These are phyloP conservation scores for Streblospio benedicti DNA, from an alignment of 1,140 invertebrate species.

Conservation along the genomic window DNA sequence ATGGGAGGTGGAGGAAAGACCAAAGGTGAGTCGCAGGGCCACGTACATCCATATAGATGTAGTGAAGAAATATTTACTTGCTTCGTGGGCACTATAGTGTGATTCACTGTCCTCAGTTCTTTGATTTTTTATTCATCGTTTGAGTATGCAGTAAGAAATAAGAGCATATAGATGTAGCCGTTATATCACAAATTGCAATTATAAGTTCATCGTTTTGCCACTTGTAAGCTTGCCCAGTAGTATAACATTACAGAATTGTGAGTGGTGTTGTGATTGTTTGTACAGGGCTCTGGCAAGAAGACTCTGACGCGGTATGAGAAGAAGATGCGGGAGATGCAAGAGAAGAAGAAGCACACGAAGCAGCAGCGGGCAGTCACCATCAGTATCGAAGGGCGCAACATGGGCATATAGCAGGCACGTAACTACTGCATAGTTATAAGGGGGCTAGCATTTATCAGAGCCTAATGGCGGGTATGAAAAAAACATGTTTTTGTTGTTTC, in stretches of 20 bases:
- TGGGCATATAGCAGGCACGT: constrained; percentile 83
- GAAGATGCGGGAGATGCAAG: constrained; percentile 80
- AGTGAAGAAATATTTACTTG: neutral
- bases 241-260: no score
- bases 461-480: no score
- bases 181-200: no score
- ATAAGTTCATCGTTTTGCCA: no score
- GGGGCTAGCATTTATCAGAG: no score
- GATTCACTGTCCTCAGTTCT: neutral
- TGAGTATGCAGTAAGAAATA: neutral
- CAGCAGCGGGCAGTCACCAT: constrained; percentile 76
- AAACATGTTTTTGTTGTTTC: no score
- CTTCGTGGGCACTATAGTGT: neutral
- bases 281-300: constrained; percentile 65
- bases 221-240: no score
- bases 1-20: constrained; percentile 65
- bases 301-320: constrained; percentile 78
- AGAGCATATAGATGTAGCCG: neutral
- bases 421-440: no score
- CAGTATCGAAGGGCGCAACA: constrained; percentile 90
- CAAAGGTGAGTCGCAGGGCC: neutral
- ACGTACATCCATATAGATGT: neutral
- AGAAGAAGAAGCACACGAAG: constrained; percentile 71
- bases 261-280: no score
- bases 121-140: neutral